Percentiles rank a stretch among this genome's conserved stretches.
These are phyloP conservation scores for Nyctereutes procyonoides DNA, from an alignment of 2,113 vertebrate genomes.

Conservation along the genomic window DNA sequence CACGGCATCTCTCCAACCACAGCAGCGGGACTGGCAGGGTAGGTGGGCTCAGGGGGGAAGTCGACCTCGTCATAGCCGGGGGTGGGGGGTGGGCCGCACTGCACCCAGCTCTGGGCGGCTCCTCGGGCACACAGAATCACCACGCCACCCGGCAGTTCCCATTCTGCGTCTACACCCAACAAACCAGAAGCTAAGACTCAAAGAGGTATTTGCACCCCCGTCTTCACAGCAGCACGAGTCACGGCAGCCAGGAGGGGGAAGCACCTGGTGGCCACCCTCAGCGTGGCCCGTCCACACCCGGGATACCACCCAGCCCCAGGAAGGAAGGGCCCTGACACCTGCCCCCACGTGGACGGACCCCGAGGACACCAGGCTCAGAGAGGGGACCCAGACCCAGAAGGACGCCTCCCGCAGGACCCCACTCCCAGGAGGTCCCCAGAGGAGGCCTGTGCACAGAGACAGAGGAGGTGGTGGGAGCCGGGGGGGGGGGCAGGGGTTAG, in stretches of 20 bases:
- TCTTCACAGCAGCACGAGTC: too few species aligned
- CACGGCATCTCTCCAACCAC: neutral
- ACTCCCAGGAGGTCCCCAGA: too few species aligned
- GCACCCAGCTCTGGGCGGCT: neutral
- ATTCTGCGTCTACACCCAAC: neutral
- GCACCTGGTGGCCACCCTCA: neutral
- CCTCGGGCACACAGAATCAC: neutral
- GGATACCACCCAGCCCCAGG: neutral
- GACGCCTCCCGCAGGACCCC: too few species aligned
- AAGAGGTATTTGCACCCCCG: neutral
- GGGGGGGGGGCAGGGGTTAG: too few species aligned
- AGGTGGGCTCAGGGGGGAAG: accelerated
- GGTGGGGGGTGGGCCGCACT: accelerated
- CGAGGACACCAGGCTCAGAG: neutral
- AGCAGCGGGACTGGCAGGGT: neutral
- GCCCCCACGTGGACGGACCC: too few species aligned
- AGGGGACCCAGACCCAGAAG: neutral
- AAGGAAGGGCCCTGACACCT: neutral
- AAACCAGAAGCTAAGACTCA: neutral
- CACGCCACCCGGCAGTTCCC: neutral
- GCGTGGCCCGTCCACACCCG: accelerated
- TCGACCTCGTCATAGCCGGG: accelerated
- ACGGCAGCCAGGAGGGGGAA: neutral
- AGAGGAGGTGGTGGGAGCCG: too few species aligned
- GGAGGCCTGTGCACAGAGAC: too few species aligned